Conservation (phyloP, 2,113 vertebrate genomes). For the Candoia aspera region DNA sequence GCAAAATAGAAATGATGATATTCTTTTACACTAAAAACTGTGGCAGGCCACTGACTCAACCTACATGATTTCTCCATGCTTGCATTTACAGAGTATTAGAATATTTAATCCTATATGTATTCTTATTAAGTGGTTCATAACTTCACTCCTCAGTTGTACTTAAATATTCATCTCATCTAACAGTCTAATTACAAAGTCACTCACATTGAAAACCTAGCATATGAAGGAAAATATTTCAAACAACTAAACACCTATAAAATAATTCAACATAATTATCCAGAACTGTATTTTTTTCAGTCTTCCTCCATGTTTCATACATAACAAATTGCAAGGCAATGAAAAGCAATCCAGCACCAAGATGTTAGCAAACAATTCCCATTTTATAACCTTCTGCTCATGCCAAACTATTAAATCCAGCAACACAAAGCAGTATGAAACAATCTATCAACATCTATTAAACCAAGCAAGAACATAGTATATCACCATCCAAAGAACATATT, state of each 20-base stretch:
- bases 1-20: neutral
- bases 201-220: slow-evolving; percentile 9
- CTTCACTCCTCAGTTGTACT: slow-evolving; percentile 17
- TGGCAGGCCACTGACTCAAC: neutral
- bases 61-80: neutral
- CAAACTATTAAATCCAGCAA: slow-evolving; percentile 8
- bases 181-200: slow-evolving; percentile 13
- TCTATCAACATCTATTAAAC: neutral
- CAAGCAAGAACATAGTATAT: slow-evolving; percentile 3
- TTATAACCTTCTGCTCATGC: slow-evolving; percentile 10
- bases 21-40: neutral
- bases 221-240: slow-evolving; percentile 10
- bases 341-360: slow-evolving; percentile 20
- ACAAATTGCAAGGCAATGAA: slow-evolving; percentile 4
- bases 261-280: slow-evolving; percentile 2
- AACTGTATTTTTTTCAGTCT: neutral
- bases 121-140: slow-evolving; percentile 21
- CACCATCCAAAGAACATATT: neutral
- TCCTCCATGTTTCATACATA: slow-evolving; percentile 19
- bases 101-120: neutral
- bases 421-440: slow-evolving; percentile 29
- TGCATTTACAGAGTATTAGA: slow-evolving; percentile 12
- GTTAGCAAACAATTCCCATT: slow-evolving; percentile 21
- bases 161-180: slow-evolving; percentile 20
- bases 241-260: slow-evolving; percentile 18